A percentile compares a stretch with the other conserved stretches of the same genome.
These are phyloP conservation scores for Tethya wilhelma DNA, from an alignment of 37 sponge, comb jelly and placozoan genomes.

Conservation along the genomic window DNA sequence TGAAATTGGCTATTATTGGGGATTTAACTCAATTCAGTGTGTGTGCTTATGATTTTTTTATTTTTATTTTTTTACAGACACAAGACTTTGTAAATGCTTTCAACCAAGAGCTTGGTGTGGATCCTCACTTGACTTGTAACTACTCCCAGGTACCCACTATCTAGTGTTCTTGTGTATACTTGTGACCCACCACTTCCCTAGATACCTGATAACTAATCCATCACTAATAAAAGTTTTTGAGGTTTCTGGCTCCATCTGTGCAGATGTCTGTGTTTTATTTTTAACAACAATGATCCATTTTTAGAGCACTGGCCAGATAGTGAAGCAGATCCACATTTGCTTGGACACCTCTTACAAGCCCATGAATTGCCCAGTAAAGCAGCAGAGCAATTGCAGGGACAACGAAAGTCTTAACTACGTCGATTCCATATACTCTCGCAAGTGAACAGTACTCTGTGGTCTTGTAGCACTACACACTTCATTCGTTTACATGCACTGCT, in stretches of 20 bases:
- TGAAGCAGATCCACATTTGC: constrained; percentile 44
- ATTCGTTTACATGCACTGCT: background rate
- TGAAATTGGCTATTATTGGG: background rate
- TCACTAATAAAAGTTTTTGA: background rate
- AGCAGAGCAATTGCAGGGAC: background rate
- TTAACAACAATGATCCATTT: too few relatives aligned
- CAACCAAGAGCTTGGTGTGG: background rate
- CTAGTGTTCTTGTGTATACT: background rate
- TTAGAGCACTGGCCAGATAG: constrained; percentile 17
- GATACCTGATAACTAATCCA: background rate
- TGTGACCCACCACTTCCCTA: background rate
- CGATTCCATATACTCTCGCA: background rate
- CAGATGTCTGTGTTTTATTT: too few relatives aligned
- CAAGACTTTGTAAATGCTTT: constrained; percentile 19
- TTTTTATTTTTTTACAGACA: constrained; percentile 6
- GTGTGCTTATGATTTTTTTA: background rate
- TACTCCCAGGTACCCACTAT: constrained; percentile 30
- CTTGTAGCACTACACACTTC: background rate
- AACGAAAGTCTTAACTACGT: background rate
- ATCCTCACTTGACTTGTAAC: constrained; percentile 39
- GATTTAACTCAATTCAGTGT: background rate
- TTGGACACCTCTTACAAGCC: constrained; percentile 23
- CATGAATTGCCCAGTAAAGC: constrained; percentile 25
- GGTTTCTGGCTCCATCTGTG: background rate
- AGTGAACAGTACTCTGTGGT: background rate